Conservation (phyloP, 2,888 invertebrate species). For the Branchinecta sandiegonensis region DNA sequence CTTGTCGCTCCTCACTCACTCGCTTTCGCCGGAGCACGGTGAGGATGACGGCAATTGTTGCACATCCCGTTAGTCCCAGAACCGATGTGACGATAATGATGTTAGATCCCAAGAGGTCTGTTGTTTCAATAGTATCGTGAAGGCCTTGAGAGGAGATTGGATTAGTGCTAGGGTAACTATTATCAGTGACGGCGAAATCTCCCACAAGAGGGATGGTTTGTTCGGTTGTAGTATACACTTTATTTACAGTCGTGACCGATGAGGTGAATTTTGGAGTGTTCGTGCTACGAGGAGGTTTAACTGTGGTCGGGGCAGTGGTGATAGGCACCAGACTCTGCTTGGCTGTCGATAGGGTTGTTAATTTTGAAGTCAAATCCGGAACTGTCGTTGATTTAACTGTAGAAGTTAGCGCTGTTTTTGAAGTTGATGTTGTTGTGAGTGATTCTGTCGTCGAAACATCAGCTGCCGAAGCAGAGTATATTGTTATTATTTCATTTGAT, state of each 20-base stretch:
- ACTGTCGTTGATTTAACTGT: background rate
- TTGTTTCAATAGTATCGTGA: background rate
- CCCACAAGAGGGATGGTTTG: background rate
- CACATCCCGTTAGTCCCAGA: background rate
- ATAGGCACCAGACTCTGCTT: background rate
- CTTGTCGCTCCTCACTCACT: slow-evolving; percentile 16
- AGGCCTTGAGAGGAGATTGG: slow-evolving; percentile 1
- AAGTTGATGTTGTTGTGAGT: slow-evolving; percentile 15
- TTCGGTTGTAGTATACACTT: background rate
- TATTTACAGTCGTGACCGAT: background rate
- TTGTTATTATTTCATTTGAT: slow-evolving; percentile 21
- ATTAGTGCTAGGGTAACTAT: background rate
- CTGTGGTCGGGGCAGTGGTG: slow-evolving; percentile 1
- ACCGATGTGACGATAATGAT: slow-evolving; percentile 16
- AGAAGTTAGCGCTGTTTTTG: slow-evolving; percentile 15
- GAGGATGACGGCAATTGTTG: slow-evolving; percentile 16
- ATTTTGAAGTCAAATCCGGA: background rate
- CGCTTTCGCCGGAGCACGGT: background rate
- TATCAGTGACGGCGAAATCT: slow-evolving; percentile 16
- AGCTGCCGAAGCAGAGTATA: slow-evolving; percentile 24
- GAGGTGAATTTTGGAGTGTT: background rate
- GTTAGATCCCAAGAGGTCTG: background rate
- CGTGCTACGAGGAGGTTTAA: background rate
- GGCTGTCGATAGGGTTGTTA: background rate
- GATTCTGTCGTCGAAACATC: background rate